phyloP scores from a whole-genome alignment of 2,797 vertebrate genomes.

The Dicrostonyx torquatus region DNA sequence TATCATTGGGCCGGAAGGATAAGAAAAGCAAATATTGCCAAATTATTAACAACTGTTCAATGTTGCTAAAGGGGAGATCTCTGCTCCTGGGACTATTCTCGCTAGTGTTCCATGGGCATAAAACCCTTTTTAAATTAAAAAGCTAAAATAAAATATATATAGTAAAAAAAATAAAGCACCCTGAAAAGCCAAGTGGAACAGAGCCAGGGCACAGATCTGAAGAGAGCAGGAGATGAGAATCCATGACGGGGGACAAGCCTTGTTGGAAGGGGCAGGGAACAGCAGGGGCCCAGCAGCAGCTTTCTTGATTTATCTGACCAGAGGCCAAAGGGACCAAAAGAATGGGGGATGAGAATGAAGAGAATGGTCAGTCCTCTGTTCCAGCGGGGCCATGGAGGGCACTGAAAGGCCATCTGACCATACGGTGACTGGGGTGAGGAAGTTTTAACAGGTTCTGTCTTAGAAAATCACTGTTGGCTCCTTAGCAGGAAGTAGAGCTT shows the following conservation, averaged over 20 bases:
- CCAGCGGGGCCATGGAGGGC: not conserved
- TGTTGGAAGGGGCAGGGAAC: not conserved
- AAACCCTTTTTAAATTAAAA: conserved; percentile 7
- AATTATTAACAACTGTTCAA: not conserved
- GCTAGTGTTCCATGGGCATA: not conserved
- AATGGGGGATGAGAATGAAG: not conserved
- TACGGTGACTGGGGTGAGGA: not conserved
- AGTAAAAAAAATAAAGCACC: not conserved
- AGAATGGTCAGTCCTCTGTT: not conserved
- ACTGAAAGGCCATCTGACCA: not conserved
- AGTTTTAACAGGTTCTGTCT: not conserved
- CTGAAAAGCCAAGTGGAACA: not conserved
- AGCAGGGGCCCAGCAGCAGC: not conserved
- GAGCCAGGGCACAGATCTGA: not conserved
- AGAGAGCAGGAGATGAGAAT: not conserved
- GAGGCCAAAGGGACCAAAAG: not conserved
- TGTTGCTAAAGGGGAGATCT: not conserved
- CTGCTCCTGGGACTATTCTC: not conserved
- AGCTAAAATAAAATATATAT: not conserved
- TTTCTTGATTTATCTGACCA: not conserved
- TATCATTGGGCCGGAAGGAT: not conserved
- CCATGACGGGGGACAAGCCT: not conserved
- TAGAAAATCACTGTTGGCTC: not conserved
- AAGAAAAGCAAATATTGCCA: not conserved
- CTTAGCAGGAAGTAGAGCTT: not conserved